phyloP scores from a whole-genome alignment of 2,113 vertebrate genomes.

The Camelus dromedarius region DNA sequence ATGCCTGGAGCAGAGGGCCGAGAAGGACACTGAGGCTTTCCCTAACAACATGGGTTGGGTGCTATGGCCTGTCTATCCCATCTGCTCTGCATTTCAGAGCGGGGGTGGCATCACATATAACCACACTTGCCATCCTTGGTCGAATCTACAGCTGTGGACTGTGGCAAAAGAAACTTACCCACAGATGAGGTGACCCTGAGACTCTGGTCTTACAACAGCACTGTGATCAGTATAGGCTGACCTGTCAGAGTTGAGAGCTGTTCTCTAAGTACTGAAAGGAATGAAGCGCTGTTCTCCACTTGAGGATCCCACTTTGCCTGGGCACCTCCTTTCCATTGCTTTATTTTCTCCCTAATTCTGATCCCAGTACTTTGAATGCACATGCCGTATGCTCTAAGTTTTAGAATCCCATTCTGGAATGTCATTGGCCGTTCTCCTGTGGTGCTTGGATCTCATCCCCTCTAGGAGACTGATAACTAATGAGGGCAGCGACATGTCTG shows the following conservation, averaged over 20 bases:
- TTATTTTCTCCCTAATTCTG: background rate
- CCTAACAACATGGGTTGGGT: too few relatives aligned
- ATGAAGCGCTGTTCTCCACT: background rate
- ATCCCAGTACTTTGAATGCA: background rate
- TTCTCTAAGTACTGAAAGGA: background rate
- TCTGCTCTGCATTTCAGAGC: background rate
- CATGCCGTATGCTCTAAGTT: background rate
- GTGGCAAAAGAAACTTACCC: background rate
- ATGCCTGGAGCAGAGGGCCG: background rate
- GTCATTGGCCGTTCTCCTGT: background rate
- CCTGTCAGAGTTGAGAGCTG: background rate
- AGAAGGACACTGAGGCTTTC: background rate
- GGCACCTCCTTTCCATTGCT: background rate
- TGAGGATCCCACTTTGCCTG: background rate
- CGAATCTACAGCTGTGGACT: background rate
- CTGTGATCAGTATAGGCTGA: background rate
- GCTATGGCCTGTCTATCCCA: background rate
- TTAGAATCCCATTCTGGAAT: background rate
- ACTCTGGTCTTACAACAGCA: background rate
- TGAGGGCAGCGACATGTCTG: background rate
- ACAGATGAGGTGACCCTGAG: background rate
- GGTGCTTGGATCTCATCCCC: background rate
- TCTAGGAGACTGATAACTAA: background rate
- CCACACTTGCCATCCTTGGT: background rate
- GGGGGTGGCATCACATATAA: background rate